Percentiles rank a stretch among this genome's conserved stretches.
These are phyloP conservation scores for Oncorhynchus keta DNA, from an alignment of 2,113 vertebrate species.

Conservation along the genomic window DNA sequence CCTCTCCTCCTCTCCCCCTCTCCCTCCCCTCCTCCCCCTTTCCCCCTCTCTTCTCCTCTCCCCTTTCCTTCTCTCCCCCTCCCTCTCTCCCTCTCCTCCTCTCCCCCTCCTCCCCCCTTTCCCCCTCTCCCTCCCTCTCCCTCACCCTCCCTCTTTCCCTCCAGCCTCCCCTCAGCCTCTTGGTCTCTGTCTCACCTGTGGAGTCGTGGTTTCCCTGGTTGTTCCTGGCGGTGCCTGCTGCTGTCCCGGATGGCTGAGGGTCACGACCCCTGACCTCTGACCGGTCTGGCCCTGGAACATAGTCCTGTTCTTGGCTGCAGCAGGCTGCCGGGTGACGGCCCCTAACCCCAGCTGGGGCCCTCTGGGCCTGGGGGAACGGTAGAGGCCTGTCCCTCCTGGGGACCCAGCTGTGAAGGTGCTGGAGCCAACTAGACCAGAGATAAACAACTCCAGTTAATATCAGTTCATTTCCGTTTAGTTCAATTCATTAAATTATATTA, in stretches of 20 bases:
- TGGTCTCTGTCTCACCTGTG: slow-evolving; percentile 73
- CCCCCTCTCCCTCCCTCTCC: too few relatives aligned
- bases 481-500: too few relatives aligned
- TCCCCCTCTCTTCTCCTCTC: too few relatives aligned
- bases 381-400: slow-evolving; percentile 71
- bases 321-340: slow-evolving; percentile 82
- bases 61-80: too few relatives aligned
- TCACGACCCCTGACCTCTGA: slow-evolving; percentile 74
- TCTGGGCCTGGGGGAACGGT: slow-evolving; percentile 84
- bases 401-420: slow-evolving; percentile 39
- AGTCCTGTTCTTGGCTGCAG: slow-evolving; percentile 79
- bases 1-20: too few relatives aligned
- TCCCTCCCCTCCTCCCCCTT: too few relatives aligned
- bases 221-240: slow-evolving; percentile 45
- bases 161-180: too few relatives aligned
- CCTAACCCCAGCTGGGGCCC: slow-evolving; percentile 91
- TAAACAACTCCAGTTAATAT: neutral
- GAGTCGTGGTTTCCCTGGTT: slow-evolving; percentile 72
- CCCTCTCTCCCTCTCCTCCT: too few relatives aligned
- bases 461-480: neutral
- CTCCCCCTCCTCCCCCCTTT: too few relatives aligned
- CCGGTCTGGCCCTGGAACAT: slow-evolving; percentile 80
- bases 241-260: slow-evolving; percentile 74
- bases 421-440: neutral
- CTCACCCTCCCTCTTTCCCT: too few relatives aligned